Evolutionary conservation across 2,888 invertebrate genomes (phyloP).

Genomic region (Tinea pellionella): DNA sequence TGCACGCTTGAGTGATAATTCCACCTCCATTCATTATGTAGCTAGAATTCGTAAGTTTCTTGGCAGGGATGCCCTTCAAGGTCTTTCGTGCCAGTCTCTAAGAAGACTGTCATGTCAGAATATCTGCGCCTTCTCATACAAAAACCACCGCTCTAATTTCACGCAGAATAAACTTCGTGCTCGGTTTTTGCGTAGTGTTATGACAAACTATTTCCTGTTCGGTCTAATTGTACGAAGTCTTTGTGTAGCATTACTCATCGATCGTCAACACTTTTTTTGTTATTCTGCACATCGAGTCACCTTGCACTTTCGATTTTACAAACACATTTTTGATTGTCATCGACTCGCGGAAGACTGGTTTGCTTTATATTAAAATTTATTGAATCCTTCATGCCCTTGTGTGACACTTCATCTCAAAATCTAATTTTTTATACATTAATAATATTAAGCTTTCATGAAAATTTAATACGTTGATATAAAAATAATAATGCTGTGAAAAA

Average conservation of each 20-base stretch:
- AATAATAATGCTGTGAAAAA: no score
- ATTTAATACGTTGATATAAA: no score
- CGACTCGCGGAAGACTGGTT: neutral
- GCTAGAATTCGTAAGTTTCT: neutral
- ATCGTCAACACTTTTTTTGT: conserved; percentile 16
- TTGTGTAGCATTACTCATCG: conserved; percentile 35
- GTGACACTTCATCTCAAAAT: neutral
- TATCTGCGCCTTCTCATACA: neutral
- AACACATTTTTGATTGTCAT: neutral
- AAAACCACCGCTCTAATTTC: conserved; percentile 40
- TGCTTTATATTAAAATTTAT: neutral
- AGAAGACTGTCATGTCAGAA: conserved; percentile 7
- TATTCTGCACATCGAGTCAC: conserved; percentile 12
- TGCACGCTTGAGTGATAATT: neutral
- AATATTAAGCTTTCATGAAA: no score
- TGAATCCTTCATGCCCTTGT: neutral
- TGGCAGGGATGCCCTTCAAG: neutral
- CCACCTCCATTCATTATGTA: neutral
- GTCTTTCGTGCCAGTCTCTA: neutral
- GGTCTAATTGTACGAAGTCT: conserved; percentile 32
- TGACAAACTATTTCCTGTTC: conserved; percentile 57
- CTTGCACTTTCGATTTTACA: conserved; percentile 15
- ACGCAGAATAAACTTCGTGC: conserved; percentile 60
- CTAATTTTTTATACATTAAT: no score
- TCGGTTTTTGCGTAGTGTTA: conserved; percentile 54